A percentile compares a stretch with the other conserved stretches of the same genome.
Evolutionary conservation across 2,797 vertebrate species (phyloP).

Genomic region (Pseudochirops cupreus): DNA sequence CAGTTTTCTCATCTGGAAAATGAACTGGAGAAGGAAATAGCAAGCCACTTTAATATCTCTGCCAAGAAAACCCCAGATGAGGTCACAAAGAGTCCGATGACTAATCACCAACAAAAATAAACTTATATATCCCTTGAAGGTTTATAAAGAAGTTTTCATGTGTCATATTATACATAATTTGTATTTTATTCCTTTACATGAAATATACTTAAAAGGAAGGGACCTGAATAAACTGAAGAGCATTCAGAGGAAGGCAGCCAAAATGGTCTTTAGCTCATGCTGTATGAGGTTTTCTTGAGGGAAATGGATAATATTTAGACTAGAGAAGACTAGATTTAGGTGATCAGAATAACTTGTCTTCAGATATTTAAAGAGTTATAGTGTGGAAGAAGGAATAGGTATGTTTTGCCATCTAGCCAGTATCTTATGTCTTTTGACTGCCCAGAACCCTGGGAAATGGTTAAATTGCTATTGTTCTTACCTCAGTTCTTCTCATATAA

Average conservation of each 20-base stretch:
- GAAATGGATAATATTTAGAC: background rate
- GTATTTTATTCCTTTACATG: background rate
- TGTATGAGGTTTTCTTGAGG: background rate
- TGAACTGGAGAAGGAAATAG: background rate
- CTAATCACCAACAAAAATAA: background rate
- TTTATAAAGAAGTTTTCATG: background rate
- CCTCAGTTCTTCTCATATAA: constrained; percentile 57
- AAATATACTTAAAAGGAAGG: background rate
- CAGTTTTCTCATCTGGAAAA: background rate
- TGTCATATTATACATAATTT: background rate
- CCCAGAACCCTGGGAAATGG: background rate
- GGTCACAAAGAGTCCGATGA: background rate
- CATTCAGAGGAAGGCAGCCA: no score
- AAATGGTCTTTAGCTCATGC: no score
- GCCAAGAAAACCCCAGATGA: background rate
- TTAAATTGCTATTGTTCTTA: constrained; percentile 5
- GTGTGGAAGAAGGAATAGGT: background rate
- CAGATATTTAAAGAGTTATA: background rate
- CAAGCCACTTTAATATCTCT: background rate
- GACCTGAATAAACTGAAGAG: background rate
- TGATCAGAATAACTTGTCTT: background rate
- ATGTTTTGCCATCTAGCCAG: background rate
- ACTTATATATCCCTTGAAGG: background rate
- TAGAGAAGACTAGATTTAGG: background rate
- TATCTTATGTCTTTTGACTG: background rate